Evolutionary conservation across 2,113 vertebrate species (phyloP).

Genomic region (Anoura caudifer): DNA sequence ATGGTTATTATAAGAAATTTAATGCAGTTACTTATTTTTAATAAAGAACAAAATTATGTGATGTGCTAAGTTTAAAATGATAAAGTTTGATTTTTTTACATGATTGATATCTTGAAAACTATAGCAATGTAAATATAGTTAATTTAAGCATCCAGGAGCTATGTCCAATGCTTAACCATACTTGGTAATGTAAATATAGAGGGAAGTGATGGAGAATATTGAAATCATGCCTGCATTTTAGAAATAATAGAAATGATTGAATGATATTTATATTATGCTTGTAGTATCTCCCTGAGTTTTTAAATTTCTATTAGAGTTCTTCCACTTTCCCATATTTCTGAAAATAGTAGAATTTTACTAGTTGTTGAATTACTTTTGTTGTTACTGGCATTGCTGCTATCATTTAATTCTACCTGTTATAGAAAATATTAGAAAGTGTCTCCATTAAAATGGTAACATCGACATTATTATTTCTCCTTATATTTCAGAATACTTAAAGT

Average conservation of each 20-base stretch:
- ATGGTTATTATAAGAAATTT: not conserved
- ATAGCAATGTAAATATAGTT: not conserved
- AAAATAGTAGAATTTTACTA: not conserved
- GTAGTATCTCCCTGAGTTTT: not conserved
- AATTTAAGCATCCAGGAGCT: not conserved
- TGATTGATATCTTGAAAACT: not conserved
- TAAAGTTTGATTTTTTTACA: not conserved
- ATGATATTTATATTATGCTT: not conserved
- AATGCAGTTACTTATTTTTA: not conserved
- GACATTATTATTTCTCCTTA: not conserved
- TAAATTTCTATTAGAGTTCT: not conserved
- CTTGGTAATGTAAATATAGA: not conserved
- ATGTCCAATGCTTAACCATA: not conserved
- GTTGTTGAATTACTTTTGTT: not conserved
- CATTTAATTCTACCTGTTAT: not conserved
- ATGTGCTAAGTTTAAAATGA: not conserved
- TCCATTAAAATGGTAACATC: not conserved
- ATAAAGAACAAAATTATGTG: not conserved
- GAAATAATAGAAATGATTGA: not conserved
- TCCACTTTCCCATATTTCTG: not conserved
- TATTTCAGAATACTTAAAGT: not conserved
- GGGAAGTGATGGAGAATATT: not conserved
- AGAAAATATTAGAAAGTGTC: not conserved
- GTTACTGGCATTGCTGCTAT: not conserved
- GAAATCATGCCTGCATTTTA: not conserved